A percentile compares a stretch with the other conserved stretches of the same genome.
Conservation (phyloP, 2,797 vertebrate species). For the Argyrosomus regius region DNA sequence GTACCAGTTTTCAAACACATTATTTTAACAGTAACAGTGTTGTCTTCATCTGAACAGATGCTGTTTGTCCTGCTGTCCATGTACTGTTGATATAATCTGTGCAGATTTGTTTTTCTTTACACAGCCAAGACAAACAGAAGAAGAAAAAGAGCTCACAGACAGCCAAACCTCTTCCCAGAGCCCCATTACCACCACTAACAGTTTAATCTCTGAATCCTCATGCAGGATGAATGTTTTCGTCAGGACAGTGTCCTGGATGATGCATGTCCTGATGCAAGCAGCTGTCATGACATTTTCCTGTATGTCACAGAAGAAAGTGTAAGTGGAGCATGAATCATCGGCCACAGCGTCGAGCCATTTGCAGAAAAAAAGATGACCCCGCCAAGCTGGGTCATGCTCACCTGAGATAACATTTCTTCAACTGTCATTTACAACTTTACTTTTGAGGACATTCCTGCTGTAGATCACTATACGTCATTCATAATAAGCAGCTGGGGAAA, state of each 20-base stretch:
- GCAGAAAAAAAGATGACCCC: background rate
- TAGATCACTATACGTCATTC: background rate
- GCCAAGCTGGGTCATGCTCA: slow-evolving; percentile 21
- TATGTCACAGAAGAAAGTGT: background rate
- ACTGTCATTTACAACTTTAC: background rate
- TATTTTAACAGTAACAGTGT: background rate
- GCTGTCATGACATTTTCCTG: slow-evolving; percentile 7
- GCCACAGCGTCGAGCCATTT: background rate
- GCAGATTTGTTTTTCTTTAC: background rate
- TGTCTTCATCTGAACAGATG: background rate
- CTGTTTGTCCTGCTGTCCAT: slow-evolving; percentile 1
- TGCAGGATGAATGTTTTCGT: slow-evolving; percentile 21
- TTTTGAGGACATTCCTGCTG: background rate
- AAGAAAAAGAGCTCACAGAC: slow-evolving; percentile 20
- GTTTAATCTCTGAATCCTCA: slow-evolving; percentile 54
- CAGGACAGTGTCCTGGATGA: slow-evolving; percentile 5
- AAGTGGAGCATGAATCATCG: background rate
- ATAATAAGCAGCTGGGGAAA: background rate
- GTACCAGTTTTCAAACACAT: background rate
- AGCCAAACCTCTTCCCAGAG: slow-evolving; percentile 23
- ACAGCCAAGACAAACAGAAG: slow-evolving; percentile 2
- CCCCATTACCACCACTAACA: slow-evolving; percentile 29
- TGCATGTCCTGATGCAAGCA: background rate
- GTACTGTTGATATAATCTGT: background rate
- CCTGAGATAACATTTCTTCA: slow-evolving; percentile 18